Conservation (phyloP, 2,113 vertebrate genomes). For the Pungitius pungitius region DNA sequence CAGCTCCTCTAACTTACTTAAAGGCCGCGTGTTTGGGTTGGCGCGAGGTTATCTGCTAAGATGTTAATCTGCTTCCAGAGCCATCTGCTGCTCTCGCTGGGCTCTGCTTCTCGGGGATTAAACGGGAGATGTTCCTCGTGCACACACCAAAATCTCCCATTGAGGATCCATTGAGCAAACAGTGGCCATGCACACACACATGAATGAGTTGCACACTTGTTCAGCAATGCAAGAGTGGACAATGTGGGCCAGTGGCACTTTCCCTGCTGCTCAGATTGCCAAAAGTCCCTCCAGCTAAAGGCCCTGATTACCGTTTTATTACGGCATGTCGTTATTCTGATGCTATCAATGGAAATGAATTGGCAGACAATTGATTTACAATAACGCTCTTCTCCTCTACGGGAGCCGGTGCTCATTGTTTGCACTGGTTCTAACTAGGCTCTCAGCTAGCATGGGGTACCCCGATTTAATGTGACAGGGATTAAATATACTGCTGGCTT, state of each 20-base stretch:
- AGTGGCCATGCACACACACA: background rate
- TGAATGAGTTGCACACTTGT: conserved; percentile 30
- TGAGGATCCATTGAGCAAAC: conserved; percentile 20
- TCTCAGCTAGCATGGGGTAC: conserved; percentile 32
- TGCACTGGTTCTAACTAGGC: conserved; percentile 41
- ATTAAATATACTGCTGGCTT: conserved; percentile 8
- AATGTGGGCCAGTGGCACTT: conserved; percentile 51
- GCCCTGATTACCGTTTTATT: conserved; percentile 73
- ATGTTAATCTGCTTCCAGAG: conserved; percentile 70
- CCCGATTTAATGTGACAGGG: conserved; percentile 3
- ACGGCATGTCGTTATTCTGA: conserved; percentile 70
- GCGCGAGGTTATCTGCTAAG: conserved; percentile 46
- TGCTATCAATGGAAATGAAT: conserved; percentile 79
- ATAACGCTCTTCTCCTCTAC: conserved; percentile 43
- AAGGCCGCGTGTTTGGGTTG: conserved; percentile 67
- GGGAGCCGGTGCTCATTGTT: conserved; percentile 56
- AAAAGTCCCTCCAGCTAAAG: conserved; percentile 45
- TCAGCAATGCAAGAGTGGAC: conserved; percentile 13
- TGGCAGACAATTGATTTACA: conserved; percentile 76
- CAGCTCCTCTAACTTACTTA: conserved; percentile 46
- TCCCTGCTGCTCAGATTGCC: conserved; percentile 34
- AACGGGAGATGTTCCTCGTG: conserved; percentile 40
- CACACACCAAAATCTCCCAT: background rate
- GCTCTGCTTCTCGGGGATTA: conserved; percentile 57
- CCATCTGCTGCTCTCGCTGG: conserved; percentile 62